Base-by-base conservation (phyloP, 2,888 invertebrate genomes). In the Amphipoea oculea region DNA sequence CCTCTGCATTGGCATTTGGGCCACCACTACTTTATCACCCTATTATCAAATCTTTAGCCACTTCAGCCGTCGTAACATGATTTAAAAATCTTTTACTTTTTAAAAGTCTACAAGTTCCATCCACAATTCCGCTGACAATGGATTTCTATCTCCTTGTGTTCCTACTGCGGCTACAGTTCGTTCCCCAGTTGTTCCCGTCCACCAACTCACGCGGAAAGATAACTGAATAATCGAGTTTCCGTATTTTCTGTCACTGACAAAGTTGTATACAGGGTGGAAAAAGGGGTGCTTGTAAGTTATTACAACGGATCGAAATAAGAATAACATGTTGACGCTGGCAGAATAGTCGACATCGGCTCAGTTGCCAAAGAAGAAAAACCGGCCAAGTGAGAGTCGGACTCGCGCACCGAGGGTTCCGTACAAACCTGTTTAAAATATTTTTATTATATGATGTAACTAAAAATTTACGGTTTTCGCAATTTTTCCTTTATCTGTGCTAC, bases 191-290 rank as follows among this genome's bases (percentile, higher is more conserved):
- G 54, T 17, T 17, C n/a, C 36, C 54, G 48, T 71, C 73, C 57
- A 76, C 45, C 63, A 78, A 78, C 68, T 85, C 86, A 80, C 74
- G 68, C 73, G 81, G 62, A 86, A 83, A 88, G 83, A 86, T 83
- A 77, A 83, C 60, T 75, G 66, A 78, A 73, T 82, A 76, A 88
- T 85, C 70, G 68, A 69, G 29, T 6, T 73, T 68, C 51, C 63
- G 68, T 71, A 67, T 78, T 86, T 85, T 75, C 72, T 70, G 71
- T 68, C 79, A 69, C 67, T 72, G 54, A 36, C 63, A 65, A 72
- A 77, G 65, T 67, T 79, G 62, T 68, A 40, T 63, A 82, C 57
- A 79, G 80, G 57, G 4, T 71, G 75, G 11, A 4, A 57, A 63
- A 63, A 20, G 17, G 29, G 40, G 17, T 70, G 36, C 36, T 54